These are phyloP conservation scores for Odiellus spinosus DNA, from an alignment of 2,888 invertebrate species.

Conservation along the genomic window DNA sequence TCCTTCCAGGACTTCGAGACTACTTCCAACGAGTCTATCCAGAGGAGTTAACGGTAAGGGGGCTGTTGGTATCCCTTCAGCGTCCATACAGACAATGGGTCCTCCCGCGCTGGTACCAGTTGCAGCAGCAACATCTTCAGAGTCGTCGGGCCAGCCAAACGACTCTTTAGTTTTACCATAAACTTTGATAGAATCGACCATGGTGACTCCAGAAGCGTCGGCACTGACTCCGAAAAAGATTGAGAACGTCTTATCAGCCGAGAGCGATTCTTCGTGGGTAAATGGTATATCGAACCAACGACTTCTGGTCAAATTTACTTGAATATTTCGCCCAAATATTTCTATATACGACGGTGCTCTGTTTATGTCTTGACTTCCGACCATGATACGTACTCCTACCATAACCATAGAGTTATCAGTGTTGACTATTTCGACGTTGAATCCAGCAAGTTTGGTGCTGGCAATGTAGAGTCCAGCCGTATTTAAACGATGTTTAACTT, in stretches of 20 bases:
- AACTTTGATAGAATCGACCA: conserved; percentile 81
- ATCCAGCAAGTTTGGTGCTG: conserved; percentile 76
- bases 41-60: conserved; percentile 40
- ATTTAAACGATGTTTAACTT: conserved; percentile 77
- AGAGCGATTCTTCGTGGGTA: conserved; percentile 79
- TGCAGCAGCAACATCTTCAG: conserved; percentile 46
- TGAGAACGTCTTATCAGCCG: conserved; percentile 61
- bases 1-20: conserved; percentile 54
- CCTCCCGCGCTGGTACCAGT: conserved; percentile 6
- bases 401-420: conserved; percentile 75
- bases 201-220: conserved; percentile 59
- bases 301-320: conserved; percentile 49
- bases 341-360: conserved; percentile 61
- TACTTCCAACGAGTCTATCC: conserved; percentile 35
- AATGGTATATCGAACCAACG: conserved; percentile 94
- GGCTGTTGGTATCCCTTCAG: conserved; percentile 17
- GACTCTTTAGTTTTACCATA: conserved; percentile 90
- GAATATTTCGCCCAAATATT: conserved; percentile 56
- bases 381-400: conserved; percentile 65
- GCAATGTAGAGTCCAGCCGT: conserved; percentile 78
- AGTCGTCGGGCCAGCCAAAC: conserved; percentile 94
- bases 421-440: conserved; percentile 71
- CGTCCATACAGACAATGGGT: conserved; percentile 13
- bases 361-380: conserved; percentile 67
- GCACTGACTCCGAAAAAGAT: conserved; percentile 30